Conservation (phyloP, 2,888 invertebrate species). For the Drosophila nr. medialis region DNA sequence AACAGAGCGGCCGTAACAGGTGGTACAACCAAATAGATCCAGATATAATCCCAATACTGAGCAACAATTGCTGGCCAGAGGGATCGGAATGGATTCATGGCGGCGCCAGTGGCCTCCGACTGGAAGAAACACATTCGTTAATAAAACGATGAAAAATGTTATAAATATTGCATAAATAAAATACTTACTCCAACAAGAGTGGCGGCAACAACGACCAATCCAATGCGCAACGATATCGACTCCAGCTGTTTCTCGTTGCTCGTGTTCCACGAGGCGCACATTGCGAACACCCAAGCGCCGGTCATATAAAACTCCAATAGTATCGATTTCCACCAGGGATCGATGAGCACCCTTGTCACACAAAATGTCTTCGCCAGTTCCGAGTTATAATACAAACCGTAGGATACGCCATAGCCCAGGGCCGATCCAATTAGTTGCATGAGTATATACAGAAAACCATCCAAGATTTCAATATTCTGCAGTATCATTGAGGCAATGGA, state of each 20-base stretch:
- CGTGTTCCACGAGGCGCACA: conserved; percentile 54
- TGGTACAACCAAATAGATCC: conserved; percentile 24
- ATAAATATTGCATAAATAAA: neutral
- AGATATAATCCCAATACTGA: neutral
- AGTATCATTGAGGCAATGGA: conserved; percentile 46
- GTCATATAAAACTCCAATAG: conserved; percentile 37
- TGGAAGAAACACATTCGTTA: conserved; percentile 3
- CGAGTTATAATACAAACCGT: neutral
- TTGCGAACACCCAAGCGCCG: conserved; percentile 42
- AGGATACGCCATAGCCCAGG: neutral
- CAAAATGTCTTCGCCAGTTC: neutral
- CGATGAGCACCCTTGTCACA: rapidly evolving
- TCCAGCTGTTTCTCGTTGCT: conserved; percentile 25
- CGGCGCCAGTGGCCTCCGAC: conserved; percentile 13
- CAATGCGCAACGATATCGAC: conserved; percentile 45
- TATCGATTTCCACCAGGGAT: conserved; percentile 27
- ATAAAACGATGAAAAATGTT: neutral
- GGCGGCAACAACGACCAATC: conserved; percentile 28
- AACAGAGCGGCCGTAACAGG: conserved; percentile 2
- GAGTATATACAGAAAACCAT: conserved; percentile 37
- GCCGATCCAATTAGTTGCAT: conserved; percentile 37
- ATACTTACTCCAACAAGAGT: conserved; percentile 36
- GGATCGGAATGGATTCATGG: conserved; percentile 56
- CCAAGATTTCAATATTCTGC: neutral
- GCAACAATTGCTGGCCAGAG: conserved; percentile 40